Evolutionary conservation across 2,797 vertebrate species (phyloP).

Genomic region (Labroides dimidiatus): DNA sequence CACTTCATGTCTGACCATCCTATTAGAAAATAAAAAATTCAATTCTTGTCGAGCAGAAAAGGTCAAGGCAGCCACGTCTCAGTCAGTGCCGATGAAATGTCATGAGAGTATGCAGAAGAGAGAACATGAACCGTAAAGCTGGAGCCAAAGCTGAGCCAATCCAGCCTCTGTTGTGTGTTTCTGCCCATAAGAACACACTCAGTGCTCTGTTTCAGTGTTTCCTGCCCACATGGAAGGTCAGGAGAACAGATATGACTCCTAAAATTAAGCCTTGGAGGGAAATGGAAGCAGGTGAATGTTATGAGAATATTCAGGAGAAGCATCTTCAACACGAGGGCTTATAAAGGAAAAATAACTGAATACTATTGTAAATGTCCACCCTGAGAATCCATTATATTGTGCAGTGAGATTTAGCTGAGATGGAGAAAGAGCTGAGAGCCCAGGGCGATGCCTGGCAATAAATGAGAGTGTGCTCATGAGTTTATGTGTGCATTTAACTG

Average conservation of each 20-base stretch:
- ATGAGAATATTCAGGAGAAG: constrained; percentile 24
- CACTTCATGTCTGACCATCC: neutral
- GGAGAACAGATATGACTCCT: constrained; percentile 43
- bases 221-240: constrained; percentile 48
- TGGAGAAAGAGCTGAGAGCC: constrained; percentile 11
- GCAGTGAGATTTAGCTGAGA: constrained; percentile 21
- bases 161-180: constrained; percentile 15
- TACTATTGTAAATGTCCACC: constrained; percentile 2
- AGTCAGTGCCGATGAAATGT: constrained; percentile 38
- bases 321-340: neutral
- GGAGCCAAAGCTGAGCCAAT: neutral
- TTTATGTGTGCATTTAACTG: constrained; percentile 5
- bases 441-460: constrained; percentile 4
- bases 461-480: constrained; percentile 19
- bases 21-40: constrained; percentile 21
- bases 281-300: constrained; percentile 28
- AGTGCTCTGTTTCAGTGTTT: neutral
- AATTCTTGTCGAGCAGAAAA: constrained; percentile 41
- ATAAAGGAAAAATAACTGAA: constrained; percentile 33
- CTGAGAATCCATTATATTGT: constrained; percentile 33
- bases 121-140: constrained; percentile 5
- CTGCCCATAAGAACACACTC: neutral
- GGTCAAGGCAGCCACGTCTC: constrained; percentile 31
- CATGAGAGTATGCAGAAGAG: constrained; percentile 17
- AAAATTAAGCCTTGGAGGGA: constrained; percentile 45